phyloP scores from a whole-genome alignment of 2,888 invertebrate species.

The Agapostemon virescens region DNA sequence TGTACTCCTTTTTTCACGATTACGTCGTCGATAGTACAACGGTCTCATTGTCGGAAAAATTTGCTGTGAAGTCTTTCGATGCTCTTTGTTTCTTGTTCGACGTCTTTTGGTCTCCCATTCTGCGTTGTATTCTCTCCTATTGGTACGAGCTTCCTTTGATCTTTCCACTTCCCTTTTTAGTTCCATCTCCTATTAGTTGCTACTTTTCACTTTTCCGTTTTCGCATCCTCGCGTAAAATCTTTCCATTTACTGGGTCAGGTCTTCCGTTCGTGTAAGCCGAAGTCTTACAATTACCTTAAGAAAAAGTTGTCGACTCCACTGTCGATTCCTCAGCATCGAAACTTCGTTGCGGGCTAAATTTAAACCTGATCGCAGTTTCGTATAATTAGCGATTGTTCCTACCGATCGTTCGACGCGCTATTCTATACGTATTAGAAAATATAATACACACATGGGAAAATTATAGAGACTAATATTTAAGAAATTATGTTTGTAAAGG shows the following conservation, averaged over 20 bases:
- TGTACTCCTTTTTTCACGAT: conserved; percentile 8
- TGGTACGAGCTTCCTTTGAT: conserved; percentile 8
- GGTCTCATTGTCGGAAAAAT: conserved; percentile 2
- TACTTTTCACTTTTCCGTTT: not conserved
- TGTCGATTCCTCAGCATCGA: not conserved
- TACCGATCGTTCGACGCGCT: too few relatives aligned
- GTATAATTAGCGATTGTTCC: too few relatives aligned
- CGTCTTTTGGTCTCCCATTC: not conserved
- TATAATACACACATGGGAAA: too few relatives aligned
- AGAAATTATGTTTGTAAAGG: too few relatives aligned
- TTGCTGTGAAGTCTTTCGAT: not conserved
- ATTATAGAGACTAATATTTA: too few relatives aligned
- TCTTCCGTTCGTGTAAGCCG: not conserved
- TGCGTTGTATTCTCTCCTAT: not conserved
- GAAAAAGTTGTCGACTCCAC: not conserved
- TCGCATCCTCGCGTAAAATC: not conserved
- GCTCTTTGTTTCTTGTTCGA: conserved; percentile 13
- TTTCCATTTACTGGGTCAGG: not conserved
- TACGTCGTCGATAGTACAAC: conserved; percentile 1
- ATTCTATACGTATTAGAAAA: too few relatives aligned
- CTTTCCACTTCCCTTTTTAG: not conserved
- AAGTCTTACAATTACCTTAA: not conserved
- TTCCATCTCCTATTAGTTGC: not conserved
- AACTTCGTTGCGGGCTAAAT: not conserved
- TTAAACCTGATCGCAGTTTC: not conserved